Percentiles rank a stretch among this genome's conserved stretches.
Conservation (phyloP, 2,797 vertebrate genomes). For the Lophotriccus pileatus region DNA sequence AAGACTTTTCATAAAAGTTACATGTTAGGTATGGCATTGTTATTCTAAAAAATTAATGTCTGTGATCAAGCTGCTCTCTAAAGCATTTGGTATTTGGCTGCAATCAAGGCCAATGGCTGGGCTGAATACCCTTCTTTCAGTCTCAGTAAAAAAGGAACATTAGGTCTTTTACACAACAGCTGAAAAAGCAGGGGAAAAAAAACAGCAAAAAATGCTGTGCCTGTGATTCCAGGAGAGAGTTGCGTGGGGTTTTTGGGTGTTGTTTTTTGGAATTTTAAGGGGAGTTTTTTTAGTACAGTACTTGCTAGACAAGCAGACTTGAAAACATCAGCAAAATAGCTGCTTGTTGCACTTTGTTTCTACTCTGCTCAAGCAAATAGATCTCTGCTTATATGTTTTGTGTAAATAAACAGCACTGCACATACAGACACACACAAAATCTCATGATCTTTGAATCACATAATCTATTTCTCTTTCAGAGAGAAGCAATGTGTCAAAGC, state of each 20-base stretch:
- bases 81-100: neutral
- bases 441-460: neutral
- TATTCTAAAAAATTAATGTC: neutral
- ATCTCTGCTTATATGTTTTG: conserved; percentile 13
- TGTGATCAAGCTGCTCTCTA: neutral
- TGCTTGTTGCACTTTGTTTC: conserved; percentile 25
- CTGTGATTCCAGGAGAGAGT: neutral
- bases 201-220: neutral
- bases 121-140: neutral
- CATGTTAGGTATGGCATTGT: neutral
- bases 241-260: neutral
- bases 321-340: conserved; percentile 27
- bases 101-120: neutral
- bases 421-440: neutral
- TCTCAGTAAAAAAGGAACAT: neutral
- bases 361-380: neutral
- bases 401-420: conserved; percentile 23
- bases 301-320: neutral
- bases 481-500: conserved; percentile 23
- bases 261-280: neutral
- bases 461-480: neutral
- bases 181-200: neutral
- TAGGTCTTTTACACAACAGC: neutral
- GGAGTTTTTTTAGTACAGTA: neutral
- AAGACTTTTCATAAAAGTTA: neutral